Percentiles rank a stretch among this genome's conserved stretches.
These are phyloP conservation scores for Drusus annulatus DNA, from an alignment of 1,140 invertebrate genomes.

Conservation along the genomic window DNA sequence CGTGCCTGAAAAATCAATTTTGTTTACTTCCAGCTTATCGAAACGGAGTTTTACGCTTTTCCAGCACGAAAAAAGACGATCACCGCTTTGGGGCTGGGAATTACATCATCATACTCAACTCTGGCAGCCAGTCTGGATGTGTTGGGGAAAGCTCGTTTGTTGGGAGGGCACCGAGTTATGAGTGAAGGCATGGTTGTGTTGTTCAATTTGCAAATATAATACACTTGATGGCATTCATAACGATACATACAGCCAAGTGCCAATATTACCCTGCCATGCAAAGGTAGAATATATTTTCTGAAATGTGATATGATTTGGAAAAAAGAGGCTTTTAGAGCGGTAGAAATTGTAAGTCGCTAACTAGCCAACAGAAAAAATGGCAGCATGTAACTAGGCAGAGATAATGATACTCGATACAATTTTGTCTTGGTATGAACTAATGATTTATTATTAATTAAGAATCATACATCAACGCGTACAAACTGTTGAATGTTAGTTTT, in stretches of 20 bases:
- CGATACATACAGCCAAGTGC: not conserved
- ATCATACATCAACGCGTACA: no score
- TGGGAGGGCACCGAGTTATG: not conserved
- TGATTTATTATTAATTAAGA: no score
- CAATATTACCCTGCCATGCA: not conserved
- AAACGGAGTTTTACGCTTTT: conserved; percentile 23
- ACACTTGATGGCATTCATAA: not conserved
- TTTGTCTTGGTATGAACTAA: no score
- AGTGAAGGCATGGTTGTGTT: not conserved
- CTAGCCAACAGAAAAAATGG: no score
- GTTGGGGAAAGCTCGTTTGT: not conserved
- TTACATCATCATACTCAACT: conserved; percentile 8
- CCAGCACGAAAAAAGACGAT: conserved; percentile 13
- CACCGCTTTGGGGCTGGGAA: conserved; percentile 6
- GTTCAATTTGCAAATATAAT: conserved; percentile 4
- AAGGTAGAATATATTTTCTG: not conserved
- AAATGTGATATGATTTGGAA: not conserved
- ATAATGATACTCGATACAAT: no score
- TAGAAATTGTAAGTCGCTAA: no score
- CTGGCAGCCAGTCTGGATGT: no score
- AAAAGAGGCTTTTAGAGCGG: no score
- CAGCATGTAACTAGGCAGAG: no score
- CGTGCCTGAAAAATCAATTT: conserved; percentile 26
- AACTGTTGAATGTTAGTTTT: no score
- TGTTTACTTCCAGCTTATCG: conserved; percentile 17